A percentile compares a stretch with the other conserved stretches of the same genome.
These are phyloP conservation scores for Catostomus latipinnis DNA, from an alignment of 2,797 vertebrate species.

Conservation along the genomic window DNA sequence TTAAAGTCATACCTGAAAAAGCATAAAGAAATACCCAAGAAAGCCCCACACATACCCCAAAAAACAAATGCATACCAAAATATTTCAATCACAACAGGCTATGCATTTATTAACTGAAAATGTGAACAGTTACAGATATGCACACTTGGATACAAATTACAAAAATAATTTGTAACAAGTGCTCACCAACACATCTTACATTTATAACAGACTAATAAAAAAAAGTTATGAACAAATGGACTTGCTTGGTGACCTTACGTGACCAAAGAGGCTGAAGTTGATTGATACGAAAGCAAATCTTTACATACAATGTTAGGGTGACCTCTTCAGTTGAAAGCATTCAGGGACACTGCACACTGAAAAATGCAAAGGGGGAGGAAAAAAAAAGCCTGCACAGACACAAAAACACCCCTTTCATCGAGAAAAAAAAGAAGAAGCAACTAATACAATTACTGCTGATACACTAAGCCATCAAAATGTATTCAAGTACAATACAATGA, in stretches of 20 bases:
- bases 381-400: conserved; percentile 62
- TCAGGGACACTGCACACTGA: conserved; percentile 81
- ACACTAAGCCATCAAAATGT: conserved; percentile 54
- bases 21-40: conserved; percentile 81
- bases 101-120: conserved; percentile 84
- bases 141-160: conserved; percentile 65
- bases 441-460: conserved; percentile 53
- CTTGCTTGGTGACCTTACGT: conserved; percentile 79
- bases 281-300: conserved; percentile 78
- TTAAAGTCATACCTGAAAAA: conserved; percentile 83
- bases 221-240: conserved; percentile 65
- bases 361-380: conserved; percentile 76
- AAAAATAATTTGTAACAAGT: conserved; percentile 43
- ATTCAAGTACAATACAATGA: conserved; percentile 53
- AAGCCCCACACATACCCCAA: conserved; percentile 69
- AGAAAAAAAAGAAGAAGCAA: conserved; percentile 55
- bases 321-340: conserved; percentile 79
- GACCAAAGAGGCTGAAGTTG: conserved; percentile 60
- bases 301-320: conserved; percentile 79
- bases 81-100: conserved; percentile 79
- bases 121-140: conserved; percentile 78
- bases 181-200: conserved; percentile 26
- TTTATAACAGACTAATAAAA: conserved; percentile 65
- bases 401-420: conserved; percentile 55
- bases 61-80: conserved; percentile 85